Conservation (phyloP, 2,888 invertebrate genomes). For the Epiblema foenella region DNA sequence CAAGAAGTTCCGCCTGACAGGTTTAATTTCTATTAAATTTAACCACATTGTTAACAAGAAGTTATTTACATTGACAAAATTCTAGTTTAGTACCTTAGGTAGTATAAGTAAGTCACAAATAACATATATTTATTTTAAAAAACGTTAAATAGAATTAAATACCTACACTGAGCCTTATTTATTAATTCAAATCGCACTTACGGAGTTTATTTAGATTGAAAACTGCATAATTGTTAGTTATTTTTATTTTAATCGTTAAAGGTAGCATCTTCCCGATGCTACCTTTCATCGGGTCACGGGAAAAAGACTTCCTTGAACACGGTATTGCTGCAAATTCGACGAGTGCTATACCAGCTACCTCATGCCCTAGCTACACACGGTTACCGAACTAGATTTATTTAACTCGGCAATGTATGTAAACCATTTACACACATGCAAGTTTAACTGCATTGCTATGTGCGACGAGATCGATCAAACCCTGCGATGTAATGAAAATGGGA, state of each 20-base stretch:
- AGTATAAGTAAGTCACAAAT: constrained; percentile 5
- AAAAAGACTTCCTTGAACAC: background rate
- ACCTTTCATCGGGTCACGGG: too few relatives aligned
- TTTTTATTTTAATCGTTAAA: background rate
- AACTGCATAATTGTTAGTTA: background rate
- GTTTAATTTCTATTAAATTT: constrained; percentile 21
- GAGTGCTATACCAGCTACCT: background rate
- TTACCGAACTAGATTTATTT: too few relatives aligned
- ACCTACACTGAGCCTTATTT: background rate
- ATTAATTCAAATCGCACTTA: background rate
- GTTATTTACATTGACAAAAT: background rate
- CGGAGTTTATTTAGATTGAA: background rate
- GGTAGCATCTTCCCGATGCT: background rate
- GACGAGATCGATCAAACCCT: too few relatives aligned
- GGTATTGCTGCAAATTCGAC: background rate
- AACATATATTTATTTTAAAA: constrained; percentile 10
- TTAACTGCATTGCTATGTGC: too few relatives aligned
- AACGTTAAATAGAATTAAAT: background rate
- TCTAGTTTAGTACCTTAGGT: constrained; percentile 3
- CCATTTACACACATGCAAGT: too few relatives aligned
- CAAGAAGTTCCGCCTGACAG: constrained; percentile 29
- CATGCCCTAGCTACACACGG: too few relatives aligned
- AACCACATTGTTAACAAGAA: background rate
- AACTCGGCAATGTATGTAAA: too few relatives aligned
- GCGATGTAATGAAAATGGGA: too few relatives aligned